Evolutionary conservation across 2,888 invertebrate genomes (phyloP).

Genomic region (Flexamia atlantica): DNA sequence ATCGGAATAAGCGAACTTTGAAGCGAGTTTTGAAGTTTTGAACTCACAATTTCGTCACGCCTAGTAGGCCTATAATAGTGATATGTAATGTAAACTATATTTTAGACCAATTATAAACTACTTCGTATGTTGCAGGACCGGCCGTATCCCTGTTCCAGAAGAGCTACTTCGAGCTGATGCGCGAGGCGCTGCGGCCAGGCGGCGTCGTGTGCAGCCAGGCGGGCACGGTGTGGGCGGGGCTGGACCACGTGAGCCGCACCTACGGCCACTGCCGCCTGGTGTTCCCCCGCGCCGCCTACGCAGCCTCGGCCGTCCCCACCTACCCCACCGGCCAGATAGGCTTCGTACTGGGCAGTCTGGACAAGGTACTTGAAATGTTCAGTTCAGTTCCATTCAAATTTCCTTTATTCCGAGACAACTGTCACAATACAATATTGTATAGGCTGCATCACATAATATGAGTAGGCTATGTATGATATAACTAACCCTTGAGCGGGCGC

Average conservation of each 20-base stretch:
- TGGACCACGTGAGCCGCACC: conserved; percentile 87
- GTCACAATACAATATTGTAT: too few relatives aligned
- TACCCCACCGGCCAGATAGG: conserved; percentile 99
- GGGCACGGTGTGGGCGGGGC: conserved; percentile 88
- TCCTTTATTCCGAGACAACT: too few relatives aligned
- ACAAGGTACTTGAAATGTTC: too few relatives aligned
- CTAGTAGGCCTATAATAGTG: too few relatives aligned
- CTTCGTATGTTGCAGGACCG: conserved; percentile 77
- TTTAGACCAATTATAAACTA: not conserved
- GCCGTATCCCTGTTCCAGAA: conserved; percentile 86
- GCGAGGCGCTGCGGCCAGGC: conserved; percentile 87
- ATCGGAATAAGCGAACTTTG: too few relatives aligned
- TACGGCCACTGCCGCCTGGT: conserved; percentile 85
- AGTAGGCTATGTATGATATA: too few relatives aligned
- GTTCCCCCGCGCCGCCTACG: conserved; percentile 90
- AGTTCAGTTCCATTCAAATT: too few relatives aligned
- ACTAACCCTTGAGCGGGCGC: too few relatives aligned
- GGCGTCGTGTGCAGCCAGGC: conserved; percentile 97
- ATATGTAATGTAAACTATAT: too few relatives aligned
- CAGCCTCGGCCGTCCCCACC: conserved; percentile 91
- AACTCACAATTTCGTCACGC: too few relatives aligned
- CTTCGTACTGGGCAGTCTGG: conserved; percentile 91
- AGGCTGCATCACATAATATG: too few relatives aligned
- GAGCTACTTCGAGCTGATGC: conserved; percentile 91
- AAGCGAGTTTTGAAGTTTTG: too few relatives aligned